phyloP scores from a whole-genome alignment of 2,888 invertebrate species.

The Strigamia maritima region DNA sequence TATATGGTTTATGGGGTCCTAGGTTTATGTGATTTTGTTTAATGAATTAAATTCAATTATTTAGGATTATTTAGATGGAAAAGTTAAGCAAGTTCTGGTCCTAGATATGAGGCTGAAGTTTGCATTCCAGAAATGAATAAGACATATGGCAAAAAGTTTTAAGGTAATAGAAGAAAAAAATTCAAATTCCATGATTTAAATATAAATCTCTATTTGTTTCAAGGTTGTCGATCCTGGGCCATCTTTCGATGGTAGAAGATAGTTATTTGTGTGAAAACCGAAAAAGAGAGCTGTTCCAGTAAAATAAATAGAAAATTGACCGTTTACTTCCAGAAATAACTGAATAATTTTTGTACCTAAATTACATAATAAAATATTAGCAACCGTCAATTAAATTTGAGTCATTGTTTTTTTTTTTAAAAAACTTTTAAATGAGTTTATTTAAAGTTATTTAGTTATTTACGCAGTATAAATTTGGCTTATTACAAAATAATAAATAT shows the following conservation, averaged over 20 bases:
- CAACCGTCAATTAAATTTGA: too few relatives aligned
- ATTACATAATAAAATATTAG: too few relatives aligned
- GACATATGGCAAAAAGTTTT: conserved; percentile 3
- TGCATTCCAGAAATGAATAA: conserved; percentile 37
- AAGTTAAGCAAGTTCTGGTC: conserved; percentile 36
- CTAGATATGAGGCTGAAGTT: conserved; percentile 9
- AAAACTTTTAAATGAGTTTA: too few relatives aligned
- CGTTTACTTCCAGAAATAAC: neutral
- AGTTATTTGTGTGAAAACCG: conserved; percentile 33
- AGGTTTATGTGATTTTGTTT: too few relatives aligned
- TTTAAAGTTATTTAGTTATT: too few relatives aligned
- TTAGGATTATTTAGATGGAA: conserved; percentile 34
- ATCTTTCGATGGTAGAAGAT: conserved; percentile 37
- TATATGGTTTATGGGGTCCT: neutral
- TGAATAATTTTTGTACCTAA: neutral
- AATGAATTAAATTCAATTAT: neutral
- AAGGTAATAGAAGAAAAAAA: neutral
- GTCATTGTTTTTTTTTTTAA: neutral
- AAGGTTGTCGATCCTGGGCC: conserved; percentile 36
- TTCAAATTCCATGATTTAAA: neutral
- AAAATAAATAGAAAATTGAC: conserved; percentile 35
- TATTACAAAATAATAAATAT: too few relatives aligned
- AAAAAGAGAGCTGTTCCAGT: conserved; percentile 1
- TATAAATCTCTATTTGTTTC: neutral
- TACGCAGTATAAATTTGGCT: too few relatives aligned